Conservation (phyloP, 37 sponge, comb jelly and placozoan species). For the Tethya wilhelma region DNA sequence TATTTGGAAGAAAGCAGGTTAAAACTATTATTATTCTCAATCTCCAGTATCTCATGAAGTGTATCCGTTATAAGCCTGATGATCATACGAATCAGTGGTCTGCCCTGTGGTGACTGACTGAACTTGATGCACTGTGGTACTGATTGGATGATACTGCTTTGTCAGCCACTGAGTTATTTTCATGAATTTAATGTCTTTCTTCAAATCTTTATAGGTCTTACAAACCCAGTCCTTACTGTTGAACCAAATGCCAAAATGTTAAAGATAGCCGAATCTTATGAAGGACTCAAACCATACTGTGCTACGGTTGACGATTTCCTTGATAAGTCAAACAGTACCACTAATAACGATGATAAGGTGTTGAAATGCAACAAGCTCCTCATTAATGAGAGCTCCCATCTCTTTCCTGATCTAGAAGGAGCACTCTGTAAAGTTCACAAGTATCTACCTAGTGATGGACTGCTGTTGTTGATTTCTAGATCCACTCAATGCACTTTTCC, state of each 20-base stretch:
- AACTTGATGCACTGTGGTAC: too few species aligned
- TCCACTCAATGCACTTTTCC: neutral
- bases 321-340: too few species aligned
- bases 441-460: conserved; percentile 4
- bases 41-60: too few species aligned
- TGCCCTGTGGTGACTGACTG: too few species aligned
- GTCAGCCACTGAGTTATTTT: too few species aligned
- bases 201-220: neutral
- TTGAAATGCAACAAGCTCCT: neutral
- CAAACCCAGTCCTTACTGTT: neutral
- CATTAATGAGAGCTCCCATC: conserved; percentile 14
- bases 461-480: neutral
- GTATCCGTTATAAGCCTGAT: too few species aligned
- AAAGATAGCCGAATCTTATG: neutral
- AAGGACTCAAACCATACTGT: neutral
- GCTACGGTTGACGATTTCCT: conserved; percentile 6
- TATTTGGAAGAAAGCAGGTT: conserved; percentile 19
- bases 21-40: neutral
- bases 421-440: neutral
- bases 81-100: too few species aligned
- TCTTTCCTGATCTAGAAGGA: conserved; percentile 1
- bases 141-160: too few species aligned
- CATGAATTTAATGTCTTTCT: neutral
- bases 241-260: conserved; percentile 19
- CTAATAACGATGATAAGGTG: neutral